Evolutionary conservation across 2,113 vertebrate species (phyloP).

Genomic region (Oryzias javanicus): DNA sequence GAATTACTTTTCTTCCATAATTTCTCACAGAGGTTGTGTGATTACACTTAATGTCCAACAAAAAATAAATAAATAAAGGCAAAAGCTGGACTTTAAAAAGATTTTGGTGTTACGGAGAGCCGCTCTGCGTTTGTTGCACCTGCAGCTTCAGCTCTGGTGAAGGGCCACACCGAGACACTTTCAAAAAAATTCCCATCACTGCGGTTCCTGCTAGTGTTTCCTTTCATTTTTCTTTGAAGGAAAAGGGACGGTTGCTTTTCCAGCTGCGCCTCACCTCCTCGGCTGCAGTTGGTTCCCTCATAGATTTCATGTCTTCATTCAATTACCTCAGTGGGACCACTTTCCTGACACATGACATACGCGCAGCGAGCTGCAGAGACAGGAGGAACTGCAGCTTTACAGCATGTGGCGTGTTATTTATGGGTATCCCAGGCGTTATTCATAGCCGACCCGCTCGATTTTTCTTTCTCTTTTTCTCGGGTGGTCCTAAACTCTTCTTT

Average conservation of each 20-base stretch:
- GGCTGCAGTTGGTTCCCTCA: slow-evolving; percentile 32
- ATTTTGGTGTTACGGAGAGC: slow-evolving; percentile 33
- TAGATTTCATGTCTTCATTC: slow-evolving; percentile 56
- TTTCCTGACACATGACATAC: slow-evolving; percentile 39
- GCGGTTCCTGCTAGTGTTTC: slow-evolving; percentile 33
- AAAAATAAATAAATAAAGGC: neutral
- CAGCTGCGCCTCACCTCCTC: slow-evolving; percentile 73
- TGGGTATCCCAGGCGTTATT: slow-evolving; percentile 47
- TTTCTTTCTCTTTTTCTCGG: slow-evolving; percentile 14
- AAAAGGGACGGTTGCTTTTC: slow-evolving; percentile 72
- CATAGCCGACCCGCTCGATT: slow-evolving; percentile 10
- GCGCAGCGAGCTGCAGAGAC: slow-evolving; percentile 24
- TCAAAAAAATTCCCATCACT: slow-evolving; percentile 33
- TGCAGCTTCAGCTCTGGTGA: slow-evolving; percentile 50
- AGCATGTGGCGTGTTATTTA: slow-evolving; percentile 53
- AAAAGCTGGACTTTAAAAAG: neutral
- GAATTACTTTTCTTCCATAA: slow-evolving; percentile 14
- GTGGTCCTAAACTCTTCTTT: slow-evolving; percentile 27
- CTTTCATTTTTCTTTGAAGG: slow-evolving; percentile 41
- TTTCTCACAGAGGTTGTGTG: slow-evolving; percentile 9
- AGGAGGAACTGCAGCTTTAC: slow-evolving; percentile 29
- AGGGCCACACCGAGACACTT: slow-evolving; percentile 37
- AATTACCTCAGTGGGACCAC: slow-evolving; percentile 51
- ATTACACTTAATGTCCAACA: slow-evolving; percentile 17
- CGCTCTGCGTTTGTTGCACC: slow-evolving; percentile 37